Percentiles rank a stretch among this genome's conserved stretches.
Conservation (phyloP, 2,888 invertebrate genomes). For the Andrena camellia region DNA sequence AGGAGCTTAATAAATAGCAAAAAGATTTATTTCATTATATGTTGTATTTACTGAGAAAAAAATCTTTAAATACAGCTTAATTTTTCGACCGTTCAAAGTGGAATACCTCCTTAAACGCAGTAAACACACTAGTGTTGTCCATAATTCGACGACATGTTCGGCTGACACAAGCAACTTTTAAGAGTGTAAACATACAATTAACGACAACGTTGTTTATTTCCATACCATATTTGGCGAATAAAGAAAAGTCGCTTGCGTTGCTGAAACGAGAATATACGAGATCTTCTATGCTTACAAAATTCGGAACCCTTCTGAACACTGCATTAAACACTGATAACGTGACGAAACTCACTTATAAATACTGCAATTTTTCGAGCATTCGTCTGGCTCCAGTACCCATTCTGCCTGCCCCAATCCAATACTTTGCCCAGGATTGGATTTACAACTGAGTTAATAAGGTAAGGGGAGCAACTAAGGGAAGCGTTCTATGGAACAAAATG, state of each 20-base stretch:
- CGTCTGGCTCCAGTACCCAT: conserved; percentile 79
- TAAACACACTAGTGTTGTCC: no score
- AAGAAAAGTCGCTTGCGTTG: not conserved
- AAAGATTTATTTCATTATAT: no score
- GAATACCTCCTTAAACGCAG: no score
- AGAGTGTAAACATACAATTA: no score
- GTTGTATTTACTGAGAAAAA: no score
- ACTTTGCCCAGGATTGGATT: conserved; percentile 78
- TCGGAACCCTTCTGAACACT: not conserved
- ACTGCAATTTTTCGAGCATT: conserved; percentile 81
- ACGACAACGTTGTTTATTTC: no score
- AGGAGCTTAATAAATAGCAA: no score
- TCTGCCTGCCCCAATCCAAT: conserved; percentile 78
- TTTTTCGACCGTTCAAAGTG: no score
- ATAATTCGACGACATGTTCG: no score
- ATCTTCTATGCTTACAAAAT: not conserved
- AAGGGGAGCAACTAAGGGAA: conserved; percentile 79
- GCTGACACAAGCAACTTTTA: no score
- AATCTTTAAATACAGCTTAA: no score
- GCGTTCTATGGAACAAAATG: conserved; percentile 74
- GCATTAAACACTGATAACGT: not conserved
- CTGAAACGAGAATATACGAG: not conserved
- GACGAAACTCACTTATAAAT: conserved; percentile 76
- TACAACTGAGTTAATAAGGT: conserved; percentile 77
- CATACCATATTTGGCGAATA: not conserved